Base-by-base conservation (phyloP, 2,113 vertebrate genomes). In the Castor canadensis region DNA sequence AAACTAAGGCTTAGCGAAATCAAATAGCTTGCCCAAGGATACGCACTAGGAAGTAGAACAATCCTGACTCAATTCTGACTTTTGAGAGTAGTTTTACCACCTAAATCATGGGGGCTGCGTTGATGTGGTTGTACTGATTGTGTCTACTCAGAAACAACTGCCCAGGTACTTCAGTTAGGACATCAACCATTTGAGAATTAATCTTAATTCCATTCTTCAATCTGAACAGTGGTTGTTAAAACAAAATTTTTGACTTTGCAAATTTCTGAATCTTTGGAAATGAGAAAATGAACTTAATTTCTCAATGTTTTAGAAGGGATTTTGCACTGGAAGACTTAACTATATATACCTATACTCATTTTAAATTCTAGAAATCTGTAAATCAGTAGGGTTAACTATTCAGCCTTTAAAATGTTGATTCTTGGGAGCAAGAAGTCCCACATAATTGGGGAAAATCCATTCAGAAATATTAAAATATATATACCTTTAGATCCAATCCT, bases 351-450 rank as follows among this genome's bases (percentile, higher is more conserved):
- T 89, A 26, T 22, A 66, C n/a, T 52, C 35, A 35, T 91, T 87
- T 89, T 80, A 43, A 93, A 86, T 54, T 89, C 28, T 43, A 92
- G 58, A 32, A 94, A 67, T 47, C 47, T 49, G 84, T 38, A 3
- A 83, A 73, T 92, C 28, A 75, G 22, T 91, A 95, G 60, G 72
- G 64, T 45, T 95, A 95, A 73, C 40, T n/a, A 80, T 79, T 92
- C 49, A 95, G 49, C 20, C 96, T 95, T 92, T 62, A 71, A 83
- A 91, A 86, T 80, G 89, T 66, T 73, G 60, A 71, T 72, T 96
- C 47, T 40, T 54, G 92, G 83, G n/a, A 89, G 89, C 15, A 95
- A 93, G 60, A 40, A 49, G 49, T 47, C 38, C 95, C 38, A 77
- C 77, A 76, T 92, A 94, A 83, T 20, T 73, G 40, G 26, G 26